Evolutionary conservation across 2,113 vertebrate genomes (phyloP), one percentile per base, ranked within the genome.

Genomic region (Lepisosteus osseus): DNA sequence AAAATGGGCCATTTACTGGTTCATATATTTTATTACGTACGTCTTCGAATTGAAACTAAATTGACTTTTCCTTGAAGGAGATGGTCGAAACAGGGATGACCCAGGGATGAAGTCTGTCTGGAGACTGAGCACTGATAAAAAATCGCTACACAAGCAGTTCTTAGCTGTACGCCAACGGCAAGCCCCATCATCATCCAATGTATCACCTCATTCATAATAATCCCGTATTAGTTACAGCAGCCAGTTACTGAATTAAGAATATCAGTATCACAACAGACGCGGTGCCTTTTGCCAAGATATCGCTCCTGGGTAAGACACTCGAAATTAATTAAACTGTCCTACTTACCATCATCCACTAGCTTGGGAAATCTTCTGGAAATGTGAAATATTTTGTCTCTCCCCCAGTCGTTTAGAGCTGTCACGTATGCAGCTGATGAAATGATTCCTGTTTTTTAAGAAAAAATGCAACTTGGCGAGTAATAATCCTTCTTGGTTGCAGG

Each of bases 401-500:
- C 74, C 75, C 76, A 69, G 29, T 69, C 64, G 44, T 69, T 54
- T 65, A 73, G 67, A 74, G 65, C 68, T 72, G 64, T 74, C 67
- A 72, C 63, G 77, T 81, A 74, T 68, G 73, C 72, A 65, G 44
- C 70, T 72, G 71, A 76, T 65, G 67, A 62, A 76, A 76, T 41
- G n/a, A 68, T 69, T 73, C 59, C 72, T 64, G 81, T 80, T 75
- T 77, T 79, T 17, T 56, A 66, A 75, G 45, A 56, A 71, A 61
- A 79, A 77, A 79, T 87, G 82, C 83, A 86, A 80, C 85, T 80
- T 82, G 84, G 86, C 86, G 84, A 79, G 82, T 84, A 74, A 79
- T 85, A 90, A 87, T 90, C 88, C 88, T 87, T 73, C 89, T 77
- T 81, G 82, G 87, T 85, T 81, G 87, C 87, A 84, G 85, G 86